Percentiles rank a stretch among this genome's conserved stretches.
phyloP scores from a whole-genome alignment of 37 sponge, comb jelly and placozoan genomes.

The Agelas oroides region DNA sequence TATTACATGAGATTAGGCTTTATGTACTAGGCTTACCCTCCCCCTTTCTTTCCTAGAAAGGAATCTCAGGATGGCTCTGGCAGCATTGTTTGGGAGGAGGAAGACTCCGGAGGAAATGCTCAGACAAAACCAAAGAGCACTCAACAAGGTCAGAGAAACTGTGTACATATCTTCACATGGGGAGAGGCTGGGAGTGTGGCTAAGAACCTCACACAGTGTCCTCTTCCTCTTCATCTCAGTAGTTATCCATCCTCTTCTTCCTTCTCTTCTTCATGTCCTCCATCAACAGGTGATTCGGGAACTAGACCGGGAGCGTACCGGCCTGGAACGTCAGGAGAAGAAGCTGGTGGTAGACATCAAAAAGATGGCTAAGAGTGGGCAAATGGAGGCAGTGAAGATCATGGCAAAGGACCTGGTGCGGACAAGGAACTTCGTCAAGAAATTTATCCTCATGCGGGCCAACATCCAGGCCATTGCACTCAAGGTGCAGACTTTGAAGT shows the following conservation, averaged over 20 bases:
- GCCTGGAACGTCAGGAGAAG: slow-evolving; percentile 95
- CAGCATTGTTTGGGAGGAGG: slow-evolving; percentile 55
- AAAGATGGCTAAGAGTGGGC: slow-evolving; percentile 98
- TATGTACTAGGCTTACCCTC: no score
- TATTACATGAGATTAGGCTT: no score
- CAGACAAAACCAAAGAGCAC: slow-evolving; percentile 94
- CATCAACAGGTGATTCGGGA: slow-evolving; percentile 74
- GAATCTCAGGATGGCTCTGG: slow-evolving; percentile 22
- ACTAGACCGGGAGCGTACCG: slow-evolving; percentile 83
- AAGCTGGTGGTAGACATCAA: slow-evolving; percentile 94
- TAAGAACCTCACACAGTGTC: no score
- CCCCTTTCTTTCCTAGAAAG: no score
- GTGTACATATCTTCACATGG: no score
- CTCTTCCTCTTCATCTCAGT: no score
- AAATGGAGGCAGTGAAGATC: slow-evolving; percentile 94
- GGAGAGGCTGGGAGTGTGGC: no score
- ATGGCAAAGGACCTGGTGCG: slow-evolving; percentile 96
- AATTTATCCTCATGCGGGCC: slow-evolving; percentile 97
- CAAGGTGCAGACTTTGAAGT: slow-evolving; percentile 93
- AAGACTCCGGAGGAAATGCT: slow-evolving; percentile 92
- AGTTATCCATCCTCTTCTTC: no score
- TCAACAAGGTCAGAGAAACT: slow-evolving; percentile 70
- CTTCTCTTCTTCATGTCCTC: no score
- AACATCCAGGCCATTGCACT: slow-evolving; percentile 96
- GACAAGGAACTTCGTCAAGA: slow-evolving; percentile 91